Evolutionary conservation across 2,113 vertebrate species (phyloP).

Genomic region (Pristiophorus japonicus): DNA sequence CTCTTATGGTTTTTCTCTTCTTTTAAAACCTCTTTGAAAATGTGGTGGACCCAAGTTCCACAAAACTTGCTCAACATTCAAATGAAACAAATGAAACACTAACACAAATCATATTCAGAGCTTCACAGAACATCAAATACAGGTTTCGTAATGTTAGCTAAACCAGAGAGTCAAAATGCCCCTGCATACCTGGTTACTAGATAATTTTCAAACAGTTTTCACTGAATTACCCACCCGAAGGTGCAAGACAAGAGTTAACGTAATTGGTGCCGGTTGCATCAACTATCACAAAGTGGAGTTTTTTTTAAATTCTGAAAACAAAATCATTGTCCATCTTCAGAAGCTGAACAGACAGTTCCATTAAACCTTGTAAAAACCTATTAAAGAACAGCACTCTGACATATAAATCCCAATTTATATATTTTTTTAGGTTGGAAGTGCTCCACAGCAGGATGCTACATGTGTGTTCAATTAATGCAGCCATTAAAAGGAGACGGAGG

Average conservation of each 20-base stretch:
- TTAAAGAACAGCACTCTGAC: not conserved
- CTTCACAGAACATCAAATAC: not conserved
- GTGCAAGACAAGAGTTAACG: not conserved
- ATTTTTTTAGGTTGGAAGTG: not conserved
- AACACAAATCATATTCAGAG: not conserved
- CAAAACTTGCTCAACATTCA: not conserved
- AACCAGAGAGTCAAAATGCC: not conserved
- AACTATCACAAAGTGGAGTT: not conserved
- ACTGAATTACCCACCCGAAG: not conserved
- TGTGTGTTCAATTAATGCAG: conserved; percentile 10
- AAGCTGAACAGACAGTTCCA: conserved; percentile 19
- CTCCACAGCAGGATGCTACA: not conserved
- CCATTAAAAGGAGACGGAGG: conserved; percentile 16
- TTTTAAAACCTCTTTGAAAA: not conserved
- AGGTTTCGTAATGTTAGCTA: not conserved
- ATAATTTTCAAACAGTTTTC: not conserved
- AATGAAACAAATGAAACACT: not conserved
- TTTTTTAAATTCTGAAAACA: too few species aligned
- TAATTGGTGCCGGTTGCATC: not conserved
- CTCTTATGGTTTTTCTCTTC: not conserved
- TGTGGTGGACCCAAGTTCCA: not conserved
- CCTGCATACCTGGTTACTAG: not conserved
- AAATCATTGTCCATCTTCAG: not conserved
- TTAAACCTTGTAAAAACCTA: not conserved
- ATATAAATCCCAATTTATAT: conserved; percentile 18